Conservation (phyloP, 2,888 invertebrate genomes). For the Pseudococcus viburni region DNA sequence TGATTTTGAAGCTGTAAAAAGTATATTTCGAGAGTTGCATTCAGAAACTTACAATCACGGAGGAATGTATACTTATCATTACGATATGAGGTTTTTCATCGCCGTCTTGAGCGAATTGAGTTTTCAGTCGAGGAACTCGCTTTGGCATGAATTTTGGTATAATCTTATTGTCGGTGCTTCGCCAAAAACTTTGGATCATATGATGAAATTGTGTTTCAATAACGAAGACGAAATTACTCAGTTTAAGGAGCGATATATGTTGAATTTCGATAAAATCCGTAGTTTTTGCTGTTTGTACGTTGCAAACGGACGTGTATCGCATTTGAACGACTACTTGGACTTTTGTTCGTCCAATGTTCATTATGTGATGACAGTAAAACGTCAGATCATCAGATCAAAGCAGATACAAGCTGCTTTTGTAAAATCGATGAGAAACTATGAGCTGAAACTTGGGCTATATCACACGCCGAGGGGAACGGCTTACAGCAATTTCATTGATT, state of each 20-base stretch:
- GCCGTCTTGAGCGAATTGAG: neutral
- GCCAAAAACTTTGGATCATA: neutral
- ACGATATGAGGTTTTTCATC: neutral
- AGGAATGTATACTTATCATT: neutral
- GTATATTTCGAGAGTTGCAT: neutral
- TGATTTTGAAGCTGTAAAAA: neutral
- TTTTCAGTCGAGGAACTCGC: conserved; percentile 5
- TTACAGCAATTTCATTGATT: neutral
- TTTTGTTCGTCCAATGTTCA: neutral
- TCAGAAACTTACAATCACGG: too few species aligned
- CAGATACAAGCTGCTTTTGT: too few species aligned
- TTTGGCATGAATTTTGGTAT: neutral
- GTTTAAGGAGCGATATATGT: neutral
- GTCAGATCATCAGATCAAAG: neutral
- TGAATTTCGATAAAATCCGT: neutral
- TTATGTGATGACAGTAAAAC: neutral
- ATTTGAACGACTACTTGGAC: neutral
- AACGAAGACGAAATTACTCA: neutral
- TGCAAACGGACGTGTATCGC: neutral
- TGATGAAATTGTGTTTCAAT: neutral
- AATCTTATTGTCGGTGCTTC: neutral
- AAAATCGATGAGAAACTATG: too few species aligned
- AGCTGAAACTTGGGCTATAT: too few species aligned
- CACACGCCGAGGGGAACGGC: too few species aligned
- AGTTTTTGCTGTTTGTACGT: neutral